Conservation (phyloP, 2,797 vertebrate species). For the Aeoliscus strigatus region DNA sequence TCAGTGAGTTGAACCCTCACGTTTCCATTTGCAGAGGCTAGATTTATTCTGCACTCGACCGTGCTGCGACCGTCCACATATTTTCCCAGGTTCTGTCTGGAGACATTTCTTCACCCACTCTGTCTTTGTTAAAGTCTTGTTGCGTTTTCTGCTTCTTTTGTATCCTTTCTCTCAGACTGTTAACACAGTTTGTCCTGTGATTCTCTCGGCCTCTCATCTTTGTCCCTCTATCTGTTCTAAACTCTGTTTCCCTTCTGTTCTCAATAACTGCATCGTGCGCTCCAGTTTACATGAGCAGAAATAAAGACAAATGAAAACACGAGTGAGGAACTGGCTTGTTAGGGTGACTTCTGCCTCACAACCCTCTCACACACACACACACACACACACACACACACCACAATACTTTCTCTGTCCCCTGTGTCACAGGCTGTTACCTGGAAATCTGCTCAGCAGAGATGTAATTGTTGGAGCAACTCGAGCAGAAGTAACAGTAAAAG, state of each 20-base stretch:
- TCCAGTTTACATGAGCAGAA: slow-evolving; percentile 42
- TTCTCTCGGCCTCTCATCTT: slow-evolving; percentile 5
- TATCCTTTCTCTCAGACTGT: neutral
- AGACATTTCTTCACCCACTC: slow-evolving; percentile 4
- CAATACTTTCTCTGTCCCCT: slow-evolving; percentile 10
- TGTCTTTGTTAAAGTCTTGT: slow-evolving; percentile 2
- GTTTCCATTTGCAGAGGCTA: no score
- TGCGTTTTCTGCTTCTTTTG: neutral
- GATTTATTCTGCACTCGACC: neutral
- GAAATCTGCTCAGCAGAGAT: slow-evolving; percentile 50
- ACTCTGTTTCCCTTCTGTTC: slow-evolving; percentile 20
- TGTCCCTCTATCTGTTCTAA: slow-evolving; percentile 21
- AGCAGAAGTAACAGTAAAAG: slow-evolving; percentile 65
- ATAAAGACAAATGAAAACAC: slow-evolving; percentile 46
- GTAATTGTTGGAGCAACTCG: slow-evolving; percentile 47
- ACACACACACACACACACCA: no score
- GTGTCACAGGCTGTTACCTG: slow-evolving; percentile 47
- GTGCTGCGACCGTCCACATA: neutral
- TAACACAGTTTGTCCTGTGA: no score
- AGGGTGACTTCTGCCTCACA: slow-evolving; percentile 29
- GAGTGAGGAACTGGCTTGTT: slow-evolving; percentile 40
- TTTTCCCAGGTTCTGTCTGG: slow-evolving; percentile 13
- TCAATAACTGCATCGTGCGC: slow-evolving; percentile 35
- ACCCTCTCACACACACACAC: no score
- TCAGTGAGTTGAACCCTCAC: neutral